Percentiles rank a stretch among this genome's conserved stretches.
phyloP scores from a whole-genome alignment of 2,113 vertebrate genomes.

The Bagarius yarrelli region DNA sequence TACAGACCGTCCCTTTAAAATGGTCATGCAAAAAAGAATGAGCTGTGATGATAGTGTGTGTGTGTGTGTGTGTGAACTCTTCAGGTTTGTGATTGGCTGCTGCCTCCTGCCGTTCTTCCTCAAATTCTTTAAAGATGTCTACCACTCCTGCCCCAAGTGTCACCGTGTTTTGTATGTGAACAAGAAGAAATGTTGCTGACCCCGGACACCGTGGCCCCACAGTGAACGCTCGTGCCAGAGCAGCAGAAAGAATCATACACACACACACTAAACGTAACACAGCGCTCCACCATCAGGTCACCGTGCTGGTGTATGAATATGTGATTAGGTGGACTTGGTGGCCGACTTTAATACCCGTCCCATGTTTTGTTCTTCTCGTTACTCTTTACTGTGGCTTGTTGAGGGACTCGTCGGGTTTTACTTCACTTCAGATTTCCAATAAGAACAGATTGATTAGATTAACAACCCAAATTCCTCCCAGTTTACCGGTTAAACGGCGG shows the following conservation, averaged over 20 bases:
- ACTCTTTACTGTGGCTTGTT: neutral
- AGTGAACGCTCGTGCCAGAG: neutral
- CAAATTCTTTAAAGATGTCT: slow-evolving; percentile 71
- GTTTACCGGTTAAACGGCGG: too few species aligned
- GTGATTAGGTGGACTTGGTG: neutral
- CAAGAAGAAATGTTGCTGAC: slow-evolving; percentile 69
- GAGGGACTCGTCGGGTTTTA: neutral
- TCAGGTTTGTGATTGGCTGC: slow-evolving; percentile 70
- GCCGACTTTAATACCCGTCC: neutral
- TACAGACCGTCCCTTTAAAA: neutral
- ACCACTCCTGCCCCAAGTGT: slow-evolving; percentile 74
- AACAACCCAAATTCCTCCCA: too few species aligned
- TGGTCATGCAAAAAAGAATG: neutral
- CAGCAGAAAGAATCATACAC: neutral
- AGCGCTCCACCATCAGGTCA: neutral
- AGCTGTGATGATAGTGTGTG: neutral
- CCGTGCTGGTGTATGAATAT: neutral
- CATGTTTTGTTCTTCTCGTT: neutral
- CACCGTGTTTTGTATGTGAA: slow-evolving; percentile 67
- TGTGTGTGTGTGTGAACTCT: neutral
- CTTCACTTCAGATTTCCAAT: neutral
- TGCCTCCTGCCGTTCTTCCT: slow-evolving; percentile 73
- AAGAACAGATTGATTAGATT: neutral
- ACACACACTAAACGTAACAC: neutral
- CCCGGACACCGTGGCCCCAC: neutral